phyloP scores from a whole-genome alignment of 2,888 invertebrate genomes.

The Diaphora mendica region DNA sequence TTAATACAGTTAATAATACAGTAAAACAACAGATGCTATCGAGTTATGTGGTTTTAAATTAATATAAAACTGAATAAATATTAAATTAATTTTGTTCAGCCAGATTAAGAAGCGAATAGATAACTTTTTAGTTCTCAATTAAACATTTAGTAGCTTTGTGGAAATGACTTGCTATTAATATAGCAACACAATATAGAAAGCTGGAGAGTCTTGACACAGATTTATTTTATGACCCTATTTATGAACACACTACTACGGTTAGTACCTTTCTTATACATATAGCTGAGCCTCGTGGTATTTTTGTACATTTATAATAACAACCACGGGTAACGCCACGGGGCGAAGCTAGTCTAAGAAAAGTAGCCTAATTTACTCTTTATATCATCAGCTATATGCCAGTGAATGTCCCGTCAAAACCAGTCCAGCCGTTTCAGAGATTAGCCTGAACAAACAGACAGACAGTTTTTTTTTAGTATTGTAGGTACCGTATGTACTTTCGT shows the following conservation, averaged over 20 bases:
- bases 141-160: conserved; percentile 3
- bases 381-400: too few relatives aligned
- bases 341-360: too few relatives aligned
- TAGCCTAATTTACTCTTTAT: too few relatives aligned
- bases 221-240: conserved; percentile 16
- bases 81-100: too few relatives aligned
- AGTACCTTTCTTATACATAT: neutral
- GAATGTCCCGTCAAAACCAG: too few relatives aligned
- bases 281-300: too few relatives aligned
- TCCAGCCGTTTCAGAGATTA: too few relatives aligned
- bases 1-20: neutral
- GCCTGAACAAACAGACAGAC: too few relatives aligned
- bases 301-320: too few relatives aligned
- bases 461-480: too few relatives aligned
- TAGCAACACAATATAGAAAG: conserved; percentile 16
- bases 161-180: conserved; percentile 11
- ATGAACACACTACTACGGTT: conserved; percentile 1
- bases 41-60: neutral
- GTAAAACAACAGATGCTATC: neutral
- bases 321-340: too few relatives aligned
- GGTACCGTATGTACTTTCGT: too few relatives aligned
- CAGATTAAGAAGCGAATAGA: neutral
- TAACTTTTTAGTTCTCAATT: neutral
- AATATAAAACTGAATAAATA: neutral
- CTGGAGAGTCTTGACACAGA: conserved; percentile 18